Conservation (phyloP, 2,113 vertebrate genomes). For the Propithecus coquereli region DNA sequence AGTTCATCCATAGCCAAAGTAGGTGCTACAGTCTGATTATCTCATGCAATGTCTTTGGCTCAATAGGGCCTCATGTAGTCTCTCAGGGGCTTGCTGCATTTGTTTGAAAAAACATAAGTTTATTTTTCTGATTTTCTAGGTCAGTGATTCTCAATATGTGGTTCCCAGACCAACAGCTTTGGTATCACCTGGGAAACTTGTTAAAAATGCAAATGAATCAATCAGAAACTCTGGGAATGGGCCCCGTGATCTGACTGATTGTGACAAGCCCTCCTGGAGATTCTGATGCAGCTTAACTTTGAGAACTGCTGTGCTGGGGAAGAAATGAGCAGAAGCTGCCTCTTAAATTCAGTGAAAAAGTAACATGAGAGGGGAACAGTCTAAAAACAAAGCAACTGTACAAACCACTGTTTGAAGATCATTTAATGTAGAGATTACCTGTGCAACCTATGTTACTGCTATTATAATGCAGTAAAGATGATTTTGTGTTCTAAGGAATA, state of each 20-base stretch:
- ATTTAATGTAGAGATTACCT: not conserved
- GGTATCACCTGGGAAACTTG: not conserved
- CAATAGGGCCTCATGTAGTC: not conserved
- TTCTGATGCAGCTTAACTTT: not conserved
- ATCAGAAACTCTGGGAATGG: not conserved
- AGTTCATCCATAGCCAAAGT: not conserved
- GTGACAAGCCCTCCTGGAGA: not conserved
- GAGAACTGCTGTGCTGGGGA: not conserved
- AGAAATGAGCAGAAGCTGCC: not conserved
- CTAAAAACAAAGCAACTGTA: not conserved
- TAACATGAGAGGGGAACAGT: not conserved
- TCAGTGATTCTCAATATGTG: not conserved
- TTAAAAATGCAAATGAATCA: not conserved
- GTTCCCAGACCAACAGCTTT: not conserved
- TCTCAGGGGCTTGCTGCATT: not conserved
- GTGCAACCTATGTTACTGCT: not conserved
- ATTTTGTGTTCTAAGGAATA: not conserved
- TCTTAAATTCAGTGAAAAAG: not conserved
- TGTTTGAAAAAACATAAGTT: not conserved
- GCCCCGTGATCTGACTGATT: not conserved
- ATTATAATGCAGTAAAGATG: not conserved
- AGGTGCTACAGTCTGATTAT: too few species aligned
- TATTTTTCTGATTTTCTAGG: constrained; percentile 21
- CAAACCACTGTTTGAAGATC: not conserved
- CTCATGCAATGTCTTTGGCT: not conserved